Evolutionary conservation across 53 echinoderm and acorn worm species (phyloP).

Genomic region (Apostichopus leukothele): DNA sequence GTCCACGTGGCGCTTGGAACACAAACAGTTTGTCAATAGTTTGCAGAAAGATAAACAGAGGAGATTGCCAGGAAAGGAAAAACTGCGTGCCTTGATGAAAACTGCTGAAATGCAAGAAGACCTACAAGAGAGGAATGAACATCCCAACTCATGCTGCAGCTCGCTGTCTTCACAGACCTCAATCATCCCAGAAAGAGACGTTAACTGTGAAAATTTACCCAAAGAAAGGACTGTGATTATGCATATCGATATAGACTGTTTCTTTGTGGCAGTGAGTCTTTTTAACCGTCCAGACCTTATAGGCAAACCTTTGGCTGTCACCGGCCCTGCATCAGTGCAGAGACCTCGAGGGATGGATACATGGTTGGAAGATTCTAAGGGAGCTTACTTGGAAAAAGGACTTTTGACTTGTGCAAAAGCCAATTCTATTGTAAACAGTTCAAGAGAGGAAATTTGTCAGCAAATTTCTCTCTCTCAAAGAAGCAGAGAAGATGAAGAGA

Average conservation of each 20-base stretch:
- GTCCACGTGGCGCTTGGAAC: constrained; percentile 92
- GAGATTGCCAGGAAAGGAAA: constrained; percentile 80
- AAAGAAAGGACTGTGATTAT: constrained; percentile 61
- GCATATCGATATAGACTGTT: constrained; percentile 98
- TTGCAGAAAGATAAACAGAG: constrained; percentile 61
- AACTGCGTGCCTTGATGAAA: constrained; percentile 42
- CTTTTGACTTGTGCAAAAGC: not conserved
- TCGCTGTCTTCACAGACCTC: not conserved
- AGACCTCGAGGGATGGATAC: constrained; percentile 55
- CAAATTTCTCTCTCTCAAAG: too few species aligned
- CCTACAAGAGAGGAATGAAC: not conserved
- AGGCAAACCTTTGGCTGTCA: constrained; percentile 89
- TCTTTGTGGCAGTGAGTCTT: constrained; percentile 94
- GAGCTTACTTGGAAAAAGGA: constrained; percentile 37
- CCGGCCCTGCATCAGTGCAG: constrained; percentile 71
- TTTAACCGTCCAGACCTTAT: constrained; percentile 70
- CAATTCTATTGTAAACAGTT: not conserved
- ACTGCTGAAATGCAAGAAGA: not conserved
- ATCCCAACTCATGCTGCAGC: not conserved
- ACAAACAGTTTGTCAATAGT: constrained; percentile 76
- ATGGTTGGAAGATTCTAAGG: constrained; percentile 63
- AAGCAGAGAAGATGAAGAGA: not conserved
- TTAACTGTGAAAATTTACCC: not conserved
- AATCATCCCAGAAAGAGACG: not conserved
- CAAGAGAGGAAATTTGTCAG: not conserved